Evolutionary conservation across 2,113 vertebrate species (phyloP).

Genomic region (Gnathonemus echidnorhynchus): DNA sequence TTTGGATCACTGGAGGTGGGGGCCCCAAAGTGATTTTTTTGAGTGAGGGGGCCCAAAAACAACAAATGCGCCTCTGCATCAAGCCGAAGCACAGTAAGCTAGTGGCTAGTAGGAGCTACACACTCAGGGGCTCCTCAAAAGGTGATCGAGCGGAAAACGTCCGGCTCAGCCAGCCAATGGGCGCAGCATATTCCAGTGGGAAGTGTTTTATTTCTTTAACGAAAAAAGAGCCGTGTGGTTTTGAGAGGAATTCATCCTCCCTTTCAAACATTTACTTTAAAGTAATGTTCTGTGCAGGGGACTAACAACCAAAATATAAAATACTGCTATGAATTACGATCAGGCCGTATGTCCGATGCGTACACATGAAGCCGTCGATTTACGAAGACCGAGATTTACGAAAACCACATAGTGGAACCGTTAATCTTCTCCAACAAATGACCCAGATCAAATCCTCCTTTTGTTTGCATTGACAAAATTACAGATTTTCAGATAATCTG

Average conservation of each 20-base stretch:
- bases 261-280: neutral
- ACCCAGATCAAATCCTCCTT: neutral
- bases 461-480: slow-evolving; percentile 6
- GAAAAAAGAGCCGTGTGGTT: neutral
- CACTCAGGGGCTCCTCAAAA: neutral
- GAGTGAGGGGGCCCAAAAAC: neutral
- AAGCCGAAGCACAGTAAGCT: neutral
- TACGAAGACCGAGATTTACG: neutral
- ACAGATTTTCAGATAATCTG: neutral
- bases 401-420: neutral
- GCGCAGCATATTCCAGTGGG: neutral
- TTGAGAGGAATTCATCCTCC: neutral
- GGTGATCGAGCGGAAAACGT: neutral
- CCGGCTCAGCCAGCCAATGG: neutral
- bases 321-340: neutral
- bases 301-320: neutral
- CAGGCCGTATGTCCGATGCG: neutral
- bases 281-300: neutral
- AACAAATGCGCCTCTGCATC: neutral
- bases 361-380: neutral
- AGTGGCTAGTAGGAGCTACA: neutral
- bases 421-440: neutral
- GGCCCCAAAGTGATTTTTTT: neutral
- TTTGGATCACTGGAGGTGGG: neutral
- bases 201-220: neutral